Evolutionary conservation across 2,888 invertebrate species (phyloP).

Genomic region (Stenichneumon culpator): DNA sequence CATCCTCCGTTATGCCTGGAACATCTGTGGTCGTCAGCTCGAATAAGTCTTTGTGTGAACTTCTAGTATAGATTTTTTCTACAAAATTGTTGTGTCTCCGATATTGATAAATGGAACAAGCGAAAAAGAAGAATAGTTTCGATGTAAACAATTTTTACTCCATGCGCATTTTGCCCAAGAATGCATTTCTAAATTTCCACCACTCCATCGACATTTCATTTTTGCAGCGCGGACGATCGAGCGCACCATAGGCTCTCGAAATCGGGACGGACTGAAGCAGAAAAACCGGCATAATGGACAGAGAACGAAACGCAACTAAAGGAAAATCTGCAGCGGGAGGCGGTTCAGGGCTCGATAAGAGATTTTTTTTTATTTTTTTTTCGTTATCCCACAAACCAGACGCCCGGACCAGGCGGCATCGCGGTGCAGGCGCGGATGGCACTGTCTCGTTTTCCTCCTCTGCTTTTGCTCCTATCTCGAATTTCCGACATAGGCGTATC

Average conservation of each 20-base stretch:
- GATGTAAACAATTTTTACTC: background rate
- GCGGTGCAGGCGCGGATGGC: background rate
- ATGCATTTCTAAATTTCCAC: background rate
- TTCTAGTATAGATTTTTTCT: too few relatives aligned
- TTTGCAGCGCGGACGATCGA: constrained; percentile 1
- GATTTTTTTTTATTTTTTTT: constrained; percentile 33
- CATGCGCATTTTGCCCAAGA: background rate
- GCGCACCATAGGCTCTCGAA: constrained; percentile 14
- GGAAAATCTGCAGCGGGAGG: constrained; percentile 34
- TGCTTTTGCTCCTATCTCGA: constrained; percentile 49
- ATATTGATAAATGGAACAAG: background rate
- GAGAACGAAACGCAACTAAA: constrained; percentile 23
- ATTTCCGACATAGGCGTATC: constrained; percentile 59
- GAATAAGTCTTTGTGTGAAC: too few relatives aligned
- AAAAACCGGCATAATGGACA: background rate
- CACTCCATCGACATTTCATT: constrained; percentile 24
- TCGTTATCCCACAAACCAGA: constrained; percentile 43
- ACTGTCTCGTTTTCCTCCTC: constrained; percentile 35
- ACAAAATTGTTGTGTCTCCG: too few relatives aligned
- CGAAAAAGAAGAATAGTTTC: background rate
- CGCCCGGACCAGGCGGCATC: constrained; percentile 35
- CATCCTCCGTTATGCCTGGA: background rate
- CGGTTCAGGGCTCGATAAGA: constrained; percentile 59
- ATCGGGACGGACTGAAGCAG: constrained; percentile 18
- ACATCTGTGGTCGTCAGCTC: background rate